Base-by-base conservation (phyloP, 1,140 invertebrate genomes). In the Lasioglossum albipes region DNA sequence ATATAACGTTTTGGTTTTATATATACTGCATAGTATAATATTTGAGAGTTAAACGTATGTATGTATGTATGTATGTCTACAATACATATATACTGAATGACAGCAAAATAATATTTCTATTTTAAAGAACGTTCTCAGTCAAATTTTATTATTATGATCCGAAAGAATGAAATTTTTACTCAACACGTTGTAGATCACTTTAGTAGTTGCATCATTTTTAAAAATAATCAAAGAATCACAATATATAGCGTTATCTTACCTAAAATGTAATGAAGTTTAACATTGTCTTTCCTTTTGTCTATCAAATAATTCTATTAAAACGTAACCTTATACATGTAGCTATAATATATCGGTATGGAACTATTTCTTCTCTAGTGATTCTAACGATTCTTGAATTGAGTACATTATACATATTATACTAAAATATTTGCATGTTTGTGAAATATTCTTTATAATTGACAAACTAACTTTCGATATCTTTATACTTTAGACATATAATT, bases 101-200 rank as follows among this genome's bases (percentile, higher is more conserved):
- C 70, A 79, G 36, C 41, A 79, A 41, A 45, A 79, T 79, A 65
- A 79, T 65, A 79, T 31, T 31, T 73, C 27, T 49, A 36, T 79
- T 68, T 61, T n/a, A 70, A 59, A 69, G 0, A 5, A 61, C n/a
- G 2, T 62, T 66, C 10, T 66, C 10, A 66, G 36, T 65, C 36
- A 65, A 20, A 54, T 73, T 79, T 73, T 13, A 72, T 64, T 65
- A 65, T 72, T 36, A 49, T 16, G 20, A 61, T 49, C 2, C 70
- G n/a, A 2, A 9, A 45, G 1, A 69, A n/a, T 61, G 41, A 6
- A 57, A 59, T 57, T 57, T 10, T 22, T 7, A 18, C 20, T 41
- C 0, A 69, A 61, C 7, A 18, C n/a, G 7, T 2, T 69, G 0
- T 59, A 69, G 67, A 27, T 18, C 3, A 59, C 31, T n/a, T n/a